phyloP scores from a whole-genome alignment of 1,140 invertebrate species.

The Cotesia typhae region DNA sequence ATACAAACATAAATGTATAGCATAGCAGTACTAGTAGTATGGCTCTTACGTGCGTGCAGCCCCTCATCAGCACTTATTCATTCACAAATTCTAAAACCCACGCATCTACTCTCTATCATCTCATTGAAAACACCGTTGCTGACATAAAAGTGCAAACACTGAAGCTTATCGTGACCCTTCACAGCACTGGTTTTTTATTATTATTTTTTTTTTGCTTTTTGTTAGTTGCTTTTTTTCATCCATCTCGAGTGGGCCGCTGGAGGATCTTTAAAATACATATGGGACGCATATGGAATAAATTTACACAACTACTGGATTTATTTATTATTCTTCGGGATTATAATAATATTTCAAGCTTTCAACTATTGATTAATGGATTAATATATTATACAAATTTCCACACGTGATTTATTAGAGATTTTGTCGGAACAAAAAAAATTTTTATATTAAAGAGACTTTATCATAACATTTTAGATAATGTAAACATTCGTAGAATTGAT shows the following conservation, averaged over 20 bases:
- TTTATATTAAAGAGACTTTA: not conserved
- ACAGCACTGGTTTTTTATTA: not conserved
- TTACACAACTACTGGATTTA: not conserved
- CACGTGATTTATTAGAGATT: too few species aligned
- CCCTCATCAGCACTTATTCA: constrained; percentile 1
- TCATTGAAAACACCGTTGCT: constrained; percentile 9
- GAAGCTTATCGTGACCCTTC: constrained; percentile 13
- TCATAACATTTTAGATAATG: too few species aligned
- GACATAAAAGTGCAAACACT: constrained; percentile 29
- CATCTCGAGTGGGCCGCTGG: not conserved
- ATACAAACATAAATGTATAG: too few species aligned
- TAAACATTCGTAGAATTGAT: too few species aligned
- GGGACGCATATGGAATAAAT: constrained; percentile 17
- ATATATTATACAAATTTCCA: too few species aligned
- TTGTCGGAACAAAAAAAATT: not conserved
- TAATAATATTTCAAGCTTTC: too few species aligned
- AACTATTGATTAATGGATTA: too few species aligned
- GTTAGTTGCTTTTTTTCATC: not conserved
- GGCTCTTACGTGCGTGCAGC: too few species aligned
- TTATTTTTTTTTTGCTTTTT: not conserved
- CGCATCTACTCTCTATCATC: not conserved
- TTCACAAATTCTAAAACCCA: not conserved
- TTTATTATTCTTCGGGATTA: too few species aligned
- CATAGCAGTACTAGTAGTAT: too few species aligned
- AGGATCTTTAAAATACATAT: constrained; percentile 18